Evolutionary conservation across 2,888 invertebrate genomes (phyloP), one percentile per base, ranked within the genome.

Genomic region (Caenorhabditis uteleia): DNA sequence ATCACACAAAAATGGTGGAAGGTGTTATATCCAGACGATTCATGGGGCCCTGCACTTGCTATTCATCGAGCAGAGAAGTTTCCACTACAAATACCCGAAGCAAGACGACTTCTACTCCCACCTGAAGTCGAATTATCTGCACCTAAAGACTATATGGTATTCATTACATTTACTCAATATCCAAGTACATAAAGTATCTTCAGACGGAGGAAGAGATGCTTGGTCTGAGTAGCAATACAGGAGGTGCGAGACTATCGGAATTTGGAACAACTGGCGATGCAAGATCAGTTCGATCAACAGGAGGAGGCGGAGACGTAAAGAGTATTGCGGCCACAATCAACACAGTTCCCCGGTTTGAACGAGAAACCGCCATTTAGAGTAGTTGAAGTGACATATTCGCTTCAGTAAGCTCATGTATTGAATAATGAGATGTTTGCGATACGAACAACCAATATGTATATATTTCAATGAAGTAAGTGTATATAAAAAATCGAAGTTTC

Each of bases 1-100:
- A 61, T 80, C 34, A 66, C 75, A 4, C 74, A 83, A 78, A 68
- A 79, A 47, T 74, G 81, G 77, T 72, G 75, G 38, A 55, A 65
- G 20, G 62, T 83, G 18, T 45, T 84, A 42, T 76, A 77, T 57
- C 83, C 83, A 26, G 75, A 77, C 26, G 79, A 79, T 45, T 80
- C 83, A 44, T 83, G 83, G 83, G 83, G 83, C n/a, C 83, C 83
- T 12, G 83, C 83, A 3, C 56, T 83, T 54, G 83, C 83, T 7
- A 68, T 83, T 25, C 83, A 83, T 62, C 67, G 83, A 5, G 77
- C 80, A 21, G 77, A 82, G 54, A 68, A 77, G 43, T 83, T 77
- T 61, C 83, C 83, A 1, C 67, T 83, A 16, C 83, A 83, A 50
- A 80, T 83, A 26, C 83, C 83, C 5, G 83, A 83, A 55, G 83